These are phyloP conservation scores for Elaphurus davidianus DNA, from an alignment of 2,113 vertebrate genomes.

Conservation along the genomic window DNA sequence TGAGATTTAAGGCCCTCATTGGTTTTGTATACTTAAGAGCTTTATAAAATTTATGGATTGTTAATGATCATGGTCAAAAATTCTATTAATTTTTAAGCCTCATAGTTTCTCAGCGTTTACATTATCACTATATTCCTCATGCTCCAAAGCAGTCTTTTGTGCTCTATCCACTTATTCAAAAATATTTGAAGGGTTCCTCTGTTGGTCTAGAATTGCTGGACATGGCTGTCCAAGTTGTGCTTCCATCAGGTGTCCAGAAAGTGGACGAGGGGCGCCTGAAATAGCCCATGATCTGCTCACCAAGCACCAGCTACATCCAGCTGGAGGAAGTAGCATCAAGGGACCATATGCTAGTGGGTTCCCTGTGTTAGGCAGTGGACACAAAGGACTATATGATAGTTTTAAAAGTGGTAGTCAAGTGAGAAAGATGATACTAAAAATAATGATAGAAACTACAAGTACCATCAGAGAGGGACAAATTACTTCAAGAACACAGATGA, in stretches of 20 bases:
- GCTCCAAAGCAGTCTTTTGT: neutral
- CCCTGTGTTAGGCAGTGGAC: neutral
- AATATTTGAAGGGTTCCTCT: neutral
- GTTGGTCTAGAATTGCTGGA: neutral
- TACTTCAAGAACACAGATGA: neutral
- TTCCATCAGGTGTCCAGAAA: neutral
- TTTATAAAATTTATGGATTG: conserved; percentile 35
- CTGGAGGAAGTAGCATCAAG: neutral
- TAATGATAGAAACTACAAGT: neutral
- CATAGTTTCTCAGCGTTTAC: neutral
- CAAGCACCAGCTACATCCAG: neutral
- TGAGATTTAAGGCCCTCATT: conserved; percentile 31
- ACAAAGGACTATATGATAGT: neutral
- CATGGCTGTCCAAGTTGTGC: neutral
- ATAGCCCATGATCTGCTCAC: neutral
- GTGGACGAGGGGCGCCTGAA: accelerated
- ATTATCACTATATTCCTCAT: neutral
- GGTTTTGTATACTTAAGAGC: conserved; percentile 45
- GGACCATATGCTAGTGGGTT: neutral
- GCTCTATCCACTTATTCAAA: neutral
- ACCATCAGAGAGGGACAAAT: neutral
- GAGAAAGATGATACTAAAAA: neutral
- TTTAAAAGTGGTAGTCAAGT: neutral
- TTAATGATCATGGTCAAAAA: conserved; percentile 37
- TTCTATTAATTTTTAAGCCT: conserved; percentile 45